A percentile compares a stretch with the other conserved stretches of the same genome.
Evolutionary conservation across 2,888 invertebrate genomes (phyloP).

Genomic region (Ectropis crepuscularia): DNA sequence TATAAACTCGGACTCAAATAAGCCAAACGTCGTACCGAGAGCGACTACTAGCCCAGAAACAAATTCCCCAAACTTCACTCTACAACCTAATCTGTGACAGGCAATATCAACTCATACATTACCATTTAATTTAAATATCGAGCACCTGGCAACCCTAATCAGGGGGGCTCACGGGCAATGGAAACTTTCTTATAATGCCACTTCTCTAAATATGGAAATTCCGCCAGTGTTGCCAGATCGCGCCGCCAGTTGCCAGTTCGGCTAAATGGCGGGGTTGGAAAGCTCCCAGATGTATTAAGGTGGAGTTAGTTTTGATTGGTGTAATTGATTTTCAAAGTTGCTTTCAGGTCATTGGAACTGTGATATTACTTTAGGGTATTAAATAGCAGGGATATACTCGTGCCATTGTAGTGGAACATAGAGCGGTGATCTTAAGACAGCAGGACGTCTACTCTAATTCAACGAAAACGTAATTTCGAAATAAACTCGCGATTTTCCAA

Average conservation of each 20-base stretch:
- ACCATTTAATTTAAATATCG: conserved; percentile 42
- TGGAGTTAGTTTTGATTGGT: conserved; percentile 32
- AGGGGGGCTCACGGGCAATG: conserved; percentile 31
- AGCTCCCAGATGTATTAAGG: conserved; percentile 29
- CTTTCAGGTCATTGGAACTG: conserved; percentile 21
- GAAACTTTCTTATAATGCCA: conserved; percentile 39
- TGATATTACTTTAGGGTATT: conserved; percentile 9
- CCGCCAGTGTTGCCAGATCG: conserved; percentile 21
- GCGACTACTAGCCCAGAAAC: conserved; percentile 1
- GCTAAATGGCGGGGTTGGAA: conserved; percentile 22
- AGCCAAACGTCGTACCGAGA: too few species aligned
- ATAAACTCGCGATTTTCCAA: too few species aligned
- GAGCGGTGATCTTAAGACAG: too few species aligned
- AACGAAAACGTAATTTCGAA: too few species aligned
- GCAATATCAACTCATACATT: conserved; percentile 35
- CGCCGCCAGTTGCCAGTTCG: conserved; percentile 9
- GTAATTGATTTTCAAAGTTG: conserved; percentile 32
- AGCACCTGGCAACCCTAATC: conserved; percentile 37
- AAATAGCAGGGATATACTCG: background rate
- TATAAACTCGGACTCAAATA: too few species aligned
- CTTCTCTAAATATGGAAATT: conserved; percentile 36
- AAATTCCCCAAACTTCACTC: conserved; percentile 18
- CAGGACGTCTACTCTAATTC: too few species aligned
- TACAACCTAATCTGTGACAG: conserved; percentile 6
- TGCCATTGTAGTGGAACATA: background rate